Evolutionary conservation across 2,797 vertebrate genomes (phyloP), one percentile per base, ranked within the genome.

Genomic region (Channa striata): DNA sequence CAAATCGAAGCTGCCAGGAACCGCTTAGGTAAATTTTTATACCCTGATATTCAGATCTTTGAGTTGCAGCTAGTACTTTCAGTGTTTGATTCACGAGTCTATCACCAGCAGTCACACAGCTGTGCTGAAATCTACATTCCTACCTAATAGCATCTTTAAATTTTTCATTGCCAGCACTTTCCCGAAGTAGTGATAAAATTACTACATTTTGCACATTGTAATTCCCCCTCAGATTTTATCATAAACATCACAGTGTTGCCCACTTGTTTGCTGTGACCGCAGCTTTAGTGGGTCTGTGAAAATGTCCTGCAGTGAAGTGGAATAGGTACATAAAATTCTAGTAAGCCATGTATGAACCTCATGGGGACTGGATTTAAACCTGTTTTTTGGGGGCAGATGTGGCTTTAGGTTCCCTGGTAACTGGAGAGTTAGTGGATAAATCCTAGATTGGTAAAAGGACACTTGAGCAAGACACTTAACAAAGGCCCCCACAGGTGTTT

Each of bases 11-110:
- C 40, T 43, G 8, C 16, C 7, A 2, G 40, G 16, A 14, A 43
- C 6, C 40, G 8, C 40, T 8, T 17, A 16, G 17, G 8, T 43
- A 16, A 30, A 43, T 44, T 10, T 68, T 57, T 42, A 34, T 11
- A 17, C 36, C 5, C 14, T 20, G 34, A 48, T 58, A 56, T 70
- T 33, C 2, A 25, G 43, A 36, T 40, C 49, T 39, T 42, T 49
- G 56, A 52, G 47, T 40, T 5, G 10, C 46, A 59, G 40, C 21
- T 52, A n/a, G 20, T 14, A 25, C 30, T 51, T 68, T 60, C 16
- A 59, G 49, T 59, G 34, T 23, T 71, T 37, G 17, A 47, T 52
- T 72, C n/a, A 49, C 12, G 19, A 17, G 13, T 62, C 37, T 50
- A 44, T n/a, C 54, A 56, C n/a, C 34, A 17, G 20, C 17, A 19